Base-by-base conservation (phyloP, 30 jellyfish, hydroid and myxozoan species). In the Cassiopea andromeda region DNA sequence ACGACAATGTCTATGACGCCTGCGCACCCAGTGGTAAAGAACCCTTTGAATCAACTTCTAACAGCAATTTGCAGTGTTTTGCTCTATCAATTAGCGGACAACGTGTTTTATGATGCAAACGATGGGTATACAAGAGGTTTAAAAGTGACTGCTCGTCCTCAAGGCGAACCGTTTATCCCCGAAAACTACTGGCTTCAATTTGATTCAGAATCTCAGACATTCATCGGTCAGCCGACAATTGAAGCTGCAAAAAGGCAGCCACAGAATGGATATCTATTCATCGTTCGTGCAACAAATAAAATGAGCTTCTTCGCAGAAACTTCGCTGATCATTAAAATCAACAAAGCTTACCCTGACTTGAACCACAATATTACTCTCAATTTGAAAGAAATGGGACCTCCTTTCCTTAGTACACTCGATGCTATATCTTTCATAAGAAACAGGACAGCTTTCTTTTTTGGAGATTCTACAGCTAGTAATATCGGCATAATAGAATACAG, bases 81-180 rank as follows among this genome's bases (percentile, higher is more conserved):
- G 67, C 7, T 84, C 3, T 89, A 60, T 46, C 82, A 47, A 58
- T 77, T 94, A 44, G 97, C 97, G n/a, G 92, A 80, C 16, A 82
- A 94, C 69, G 57, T 89, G 3, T 94, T 94, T 69, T 47, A 43
- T 59, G 98, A 94, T 82, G 93, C 80, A 57, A 72, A 75, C 19
- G 97, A 90, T 77, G 98, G 98, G 2, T 48, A 57, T 46, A 94
- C 97, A 14, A 75, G 94, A 54, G 48, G 82, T 15, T 69, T 94
- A 66, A 90, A 57, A 7, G 60, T 94, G 46, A 59, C 80, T 0
- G 75, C 93, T 10, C 48, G 81, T 9, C 84, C 73, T 38, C 78
- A 83, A 38, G 49, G 85, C 54, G 70, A 81, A 27, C 15, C 7
- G 0, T 50, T 83, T 6, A 73, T 85, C 43, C 93, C 93, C 1